A percentile compares a stretch with the other conserved stretches of the same genome.
phyloP scores from a whole-genome alignment of 2,113 vertebrate genomes.

The Gracilinanus agilis region DNA sequence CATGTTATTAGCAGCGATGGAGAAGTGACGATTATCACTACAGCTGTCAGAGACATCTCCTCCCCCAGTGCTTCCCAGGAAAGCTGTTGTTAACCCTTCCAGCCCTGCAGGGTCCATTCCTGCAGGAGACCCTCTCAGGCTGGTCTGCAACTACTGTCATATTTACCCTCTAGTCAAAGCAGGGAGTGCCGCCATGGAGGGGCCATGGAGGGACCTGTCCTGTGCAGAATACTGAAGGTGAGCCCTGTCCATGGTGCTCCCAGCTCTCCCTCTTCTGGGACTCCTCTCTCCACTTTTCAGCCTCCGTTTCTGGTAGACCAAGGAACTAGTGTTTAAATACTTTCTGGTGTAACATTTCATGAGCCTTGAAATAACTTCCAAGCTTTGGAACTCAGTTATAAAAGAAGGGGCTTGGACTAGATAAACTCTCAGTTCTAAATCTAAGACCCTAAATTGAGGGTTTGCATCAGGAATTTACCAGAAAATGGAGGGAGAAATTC shows the following conservation, averaged over 20 bases:
- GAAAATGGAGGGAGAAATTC: background rate
- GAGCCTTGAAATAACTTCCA: background rate
- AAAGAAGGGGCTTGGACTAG: background rate
- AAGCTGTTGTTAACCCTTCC: rapidly evolving
- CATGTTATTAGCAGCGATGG: constrained; percentile 67
- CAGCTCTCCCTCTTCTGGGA: background rate
- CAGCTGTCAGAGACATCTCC: constrained; percentile 45
- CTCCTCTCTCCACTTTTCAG: background rate
- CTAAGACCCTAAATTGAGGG: background rate
- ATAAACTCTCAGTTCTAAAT: background rate
- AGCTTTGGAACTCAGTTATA: background rate
- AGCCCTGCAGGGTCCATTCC: background rate
- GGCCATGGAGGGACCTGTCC: background rate
- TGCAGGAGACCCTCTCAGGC: background rate
- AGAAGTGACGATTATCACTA: constrained; percentile 55
- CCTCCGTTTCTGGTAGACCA: background rate
- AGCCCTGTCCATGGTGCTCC: background rate
- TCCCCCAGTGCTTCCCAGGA: background rate
- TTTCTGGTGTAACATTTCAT: background rate
- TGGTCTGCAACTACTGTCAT: background rate
- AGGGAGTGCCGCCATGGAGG: background rate
- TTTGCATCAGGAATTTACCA: background rate
- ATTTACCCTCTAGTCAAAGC: background rate
- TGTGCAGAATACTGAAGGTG: background rate
- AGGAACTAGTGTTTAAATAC: background rate